Evolutionary conservation across 2,113 vertebrate species (phyloP).

Genomic region (Phalacrocorax brasilianus): DNA sequence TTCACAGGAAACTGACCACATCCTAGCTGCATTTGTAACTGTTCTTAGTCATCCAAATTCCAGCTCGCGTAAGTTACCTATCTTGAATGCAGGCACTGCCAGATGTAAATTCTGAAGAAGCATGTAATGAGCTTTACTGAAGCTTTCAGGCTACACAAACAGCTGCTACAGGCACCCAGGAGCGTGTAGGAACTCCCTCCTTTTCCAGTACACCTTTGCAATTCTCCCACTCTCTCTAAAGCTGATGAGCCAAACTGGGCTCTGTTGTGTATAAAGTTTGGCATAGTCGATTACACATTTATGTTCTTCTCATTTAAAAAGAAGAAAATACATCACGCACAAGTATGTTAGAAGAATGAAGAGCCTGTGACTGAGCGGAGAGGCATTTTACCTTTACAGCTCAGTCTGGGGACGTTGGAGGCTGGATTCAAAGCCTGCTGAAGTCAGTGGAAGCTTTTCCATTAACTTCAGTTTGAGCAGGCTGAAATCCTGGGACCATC

Average conservation of each 20-base stretch:
- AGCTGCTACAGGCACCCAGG: conserved; percentile 42
- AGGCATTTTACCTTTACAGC: neutral
- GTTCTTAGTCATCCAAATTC: neutral
- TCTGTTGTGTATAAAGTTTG: neutral
- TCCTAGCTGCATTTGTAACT: neutral
- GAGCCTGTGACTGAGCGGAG: neutral
- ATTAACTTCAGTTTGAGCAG: neutral
- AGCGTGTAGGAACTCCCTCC: neutral
- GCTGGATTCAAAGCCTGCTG: neutral
- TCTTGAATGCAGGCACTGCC: neutral
- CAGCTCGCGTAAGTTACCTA: neutral
- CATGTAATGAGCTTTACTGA: neutral
- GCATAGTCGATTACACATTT: neutral
- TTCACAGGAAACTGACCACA: neutral
- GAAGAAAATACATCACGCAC: conserved; percentile 9
- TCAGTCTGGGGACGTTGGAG: neutral
- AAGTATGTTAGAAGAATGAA: neutral
- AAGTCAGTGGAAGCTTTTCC: neutral
- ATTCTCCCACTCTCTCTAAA: neutral
- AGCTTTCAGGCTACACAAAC: neutral
- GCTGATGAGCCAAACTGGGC: neutral
- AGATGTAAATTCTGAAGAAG: neutral
- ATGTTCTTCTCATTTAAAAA: neutral
- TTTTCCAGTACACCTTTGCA: neutral
- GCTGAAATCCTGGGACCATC: conserved; percentile 1